Percentiles rank a stretch among this genome's conserved stretches.
These are phyloP conservation scores for Mantis religiosa DNA, from an alignment of 2,888 invertebrate species.

Conservation along the genomic window DNA sequence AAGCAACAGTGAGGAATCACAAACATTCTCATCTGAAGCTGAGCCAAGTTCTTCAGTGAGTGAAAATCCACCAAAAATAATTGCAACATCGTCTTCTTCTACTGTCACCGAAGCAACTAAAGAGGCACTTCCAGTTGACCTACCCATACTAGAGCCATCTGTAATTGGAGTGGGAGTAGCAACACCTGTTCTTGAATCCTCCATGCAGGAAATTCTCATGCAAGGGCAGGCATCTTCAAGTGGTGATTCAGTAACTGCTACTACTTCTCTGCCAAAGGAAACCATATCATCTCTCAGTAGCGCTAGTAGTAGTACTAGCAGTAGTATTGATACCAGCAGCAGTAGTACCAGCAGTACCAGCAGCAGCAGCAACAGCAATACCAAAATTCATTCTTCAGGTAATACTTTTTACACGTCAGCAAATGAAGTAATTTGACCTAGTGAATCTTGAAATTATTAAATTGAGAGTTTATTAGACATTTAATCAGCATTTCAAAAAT, in stretches of 20 bases:
- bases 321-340: background rate
- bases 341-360: background rate
- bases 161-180: constrained; percentile 35
- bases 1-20: background rate
- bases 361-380: background rate
- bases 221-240: background rate
- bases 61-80: constrained; percentile 13
- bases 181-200: constrained; percentile 44
- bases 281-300: background rate
- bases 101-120: constrained; percentile 21
- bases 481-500: too few relatives aligned
- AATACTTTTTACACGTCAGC: too few relatives aligned
- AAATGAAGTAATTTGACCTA: too few relatives aligned
- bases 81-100: constrained; percentile 23
- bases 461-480: too few relatives aligned
- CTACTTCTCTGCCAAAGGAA: background rate
- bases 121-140: constrained; percentile 2
- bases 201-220: constrained; percentile 36
- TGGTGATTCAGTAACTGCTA: background rate
- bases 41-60: background rate
- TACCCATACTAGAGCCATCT: constrained; percentile 25
- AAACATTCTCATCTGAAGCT: background rate
- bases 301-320: background rate
- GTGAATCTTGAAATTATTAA: too few relatives aligned
- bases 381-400: background rate